A percentile compares a stretch with the other conserved stretches of the same genome.
These are phyloP conservation scores for Actinia equina DNA, from an alignment of 64 coral and sea anemone species.

Conservation along the genomic window DNA sequence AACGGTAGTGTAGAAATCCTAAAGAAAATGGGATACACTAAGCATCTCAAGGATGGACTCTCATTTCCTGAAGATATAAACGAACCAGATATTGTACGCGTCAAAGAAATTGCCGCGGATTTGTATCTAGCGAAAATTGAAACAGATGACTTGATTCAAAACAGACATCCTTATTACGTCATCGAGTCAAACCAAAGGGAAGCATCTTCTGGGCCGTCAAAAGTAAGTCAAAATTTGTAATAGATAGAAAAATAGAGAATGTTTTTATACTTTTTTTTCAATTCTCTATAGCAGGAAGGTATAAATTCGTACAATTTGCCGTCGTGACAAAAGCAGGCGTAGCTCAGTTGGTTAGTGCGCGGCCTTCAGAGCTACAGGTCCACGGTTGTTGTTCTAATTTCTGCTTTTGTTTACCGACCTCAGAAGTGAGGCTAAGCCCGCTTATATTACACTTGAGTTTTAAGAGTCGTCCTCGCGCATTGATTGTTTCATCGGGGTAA, in stretches of 20 bases:
- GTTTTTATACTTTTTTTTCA: too few relatives aligned
- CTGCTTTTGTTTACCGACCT: too few relatives aligned
- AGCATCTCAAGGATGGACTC: constrained; percentile 43
- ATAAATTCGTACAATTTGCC: too few relatives aligned
- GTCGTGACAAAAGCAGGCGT: too few relatives aligned
- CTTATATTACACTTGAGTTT: too few relatives aligned
- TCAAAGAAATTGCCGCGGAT: constrained; percentile 75
- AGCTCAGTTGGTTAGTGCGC: too few relatives aligned
- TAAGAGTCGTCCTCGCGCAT: too few relatives aligned
- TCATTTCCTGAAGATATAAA: constrained; percentile 59
- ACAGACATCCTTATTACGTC: constrained; percentile 74
- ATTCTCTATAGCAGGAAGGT: too few relatives aligned
- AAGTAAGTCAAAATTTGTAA: neutral
- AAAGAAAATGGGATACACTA: constrained; percentile 86
- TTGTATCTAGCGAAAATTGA: constrained; percentile 81
- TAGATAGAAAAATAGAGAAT: neutral
- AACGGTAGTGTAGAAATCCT: constrained; percentile 78
- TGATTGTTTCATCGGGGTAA: too few relatives aligned
- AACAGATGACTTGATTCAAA: constrained; percentile 56
- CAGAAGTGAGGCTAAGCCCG: too few relatives aligned
- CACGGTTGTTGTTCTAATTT: too few relatives aligned
- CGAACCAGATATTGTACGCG: constrained; percentile 59
- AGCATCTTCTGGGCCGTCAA: neutral
- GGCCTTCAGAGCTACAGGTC: too few relatives aligned
- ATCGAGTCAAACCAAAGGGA: neutral